Base-by-base conservation (phyloP, 1,140 invertebrate species). In the Telenomus remus region DNA sequence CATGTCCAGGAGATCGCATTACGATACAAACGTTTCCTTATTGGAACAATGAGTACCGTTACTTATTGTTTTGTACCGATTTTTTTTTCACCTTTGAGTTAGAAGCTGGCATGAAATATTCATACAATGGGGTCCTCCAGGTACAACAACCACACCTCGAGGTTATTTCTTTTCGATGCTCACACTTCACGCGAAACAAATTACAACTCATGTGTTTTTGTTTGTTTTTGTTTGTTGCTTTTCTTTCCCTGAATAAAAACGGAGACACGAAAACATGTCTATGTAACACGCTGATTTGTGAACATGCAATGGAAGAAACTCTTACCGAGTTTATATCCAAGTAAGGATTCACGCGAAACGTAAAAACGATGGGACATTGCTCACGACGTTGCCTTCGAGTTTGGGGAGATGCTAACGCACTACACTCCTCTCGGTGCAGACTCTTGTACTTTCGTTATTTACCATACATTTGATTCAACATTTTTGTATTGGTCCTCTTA, bases 361-460 rank as follows among this genome's bases (percentile, higher is more conserved):
- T 48, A 56, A 73, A 74, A 76, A 76, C 76, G 79, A 82, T 79
- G 80, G 79, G 78, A 84, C 82, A 85, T 86, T 78, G 84, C 81
- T 86, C 84, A 84, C 74, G 82, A 71, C 82, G 78, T 80, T 82
- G 81, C 81, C 79, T 79, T 59, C 72, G 69, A 80, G 66, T 76
- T 80, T 43, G 75, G 44, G n/a, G 80, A 79, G 77, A 76, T 27
- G 19, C 19, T 27, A 79, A 64, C 19, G 6, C 19, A 82, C 81
- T 85, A n/a, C 80, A 80, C 75, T 80, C 78, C 78, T 77, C 81
- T 78, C 81, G 72, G 76, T 80, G 46, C 79, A 83, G 79, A 79
- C 83, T 27, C 19, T 84, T 84, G 83, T 85, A 85, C 82, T 78
- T 86, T 82, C 80, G 81, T 86, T 86, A 85, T 85, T 81, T 82